These are phyloP conservation scores for Neoniphon sammara DNA, from an alignment of 2,797 vertebrate species.

Conservation along the genomic window DNA sequence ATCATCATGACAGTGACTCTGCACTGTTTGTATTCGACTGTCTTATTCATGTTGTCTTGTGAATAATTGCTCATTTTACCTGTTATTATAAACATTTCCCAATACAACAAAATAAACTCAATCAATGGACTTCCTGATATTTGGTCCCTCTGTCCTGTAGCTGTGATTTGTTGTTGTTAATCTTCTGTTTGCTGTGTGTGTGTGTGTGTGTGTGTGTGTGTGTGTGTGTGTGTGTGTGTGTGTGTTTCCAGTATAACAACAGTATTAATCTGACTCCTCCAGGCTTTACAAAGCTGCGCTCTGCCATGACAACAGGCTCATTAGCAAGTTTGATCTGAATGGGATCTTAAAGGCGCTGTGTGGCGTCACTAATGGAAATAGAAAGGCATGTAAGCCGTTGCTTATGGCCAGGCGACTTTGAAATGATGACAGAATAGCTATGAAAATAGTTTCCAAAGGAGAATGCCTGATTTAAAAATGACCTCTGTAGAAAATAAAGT, in stretches of 20 bases:
- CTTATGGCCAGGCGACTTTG: slow-evolving; percentile 59
- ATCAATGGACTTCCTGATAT: slow-evolving; percentile 11
- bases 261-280: slow-evolving; percentile 49
- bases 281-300: slow-evolving; percentile 39
- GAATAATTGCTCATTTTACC: slow-evolving; percentile 30
- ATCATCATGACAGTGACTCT: background rate
- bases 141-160: slow-evolving; percentile 6
- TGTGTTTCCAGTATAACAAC: background rate
- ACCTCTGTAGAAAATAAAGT: slow-evolving; percentile 64
- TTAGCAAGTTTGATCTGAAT: slow-evolving; percentile 63
- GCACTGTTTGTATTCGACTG: slow-evolving; percentile 25
- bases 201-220: slow-evolving; percentile 1
- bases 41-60: slow-evolving; percentile 33
- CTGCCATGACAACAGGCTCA: slow-evolving; percentile 51
- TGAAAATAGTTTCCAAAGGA: slow-evolving; percentile 73
- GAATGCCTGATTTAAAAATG: slow-evolving; percentile 63
- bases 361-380: slow-evolving; percentile 68
- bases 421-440: slow-evolving; percentile 70
- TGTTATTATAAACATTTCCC: slow-evolving; percentile 16
- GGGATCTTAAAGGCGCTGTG: slow-evolving; percentile 66
- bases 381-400: slow-evolving; percentile 67
- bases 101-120: slow-evolving; percentile 36
- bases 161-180: slow-evolving; percentile 8
- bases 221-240: background rate
- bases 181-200: background rate